Conservation (phyloP, 1,140 invertebrate genomes). For the Brachionus manjavacas region DNA sequence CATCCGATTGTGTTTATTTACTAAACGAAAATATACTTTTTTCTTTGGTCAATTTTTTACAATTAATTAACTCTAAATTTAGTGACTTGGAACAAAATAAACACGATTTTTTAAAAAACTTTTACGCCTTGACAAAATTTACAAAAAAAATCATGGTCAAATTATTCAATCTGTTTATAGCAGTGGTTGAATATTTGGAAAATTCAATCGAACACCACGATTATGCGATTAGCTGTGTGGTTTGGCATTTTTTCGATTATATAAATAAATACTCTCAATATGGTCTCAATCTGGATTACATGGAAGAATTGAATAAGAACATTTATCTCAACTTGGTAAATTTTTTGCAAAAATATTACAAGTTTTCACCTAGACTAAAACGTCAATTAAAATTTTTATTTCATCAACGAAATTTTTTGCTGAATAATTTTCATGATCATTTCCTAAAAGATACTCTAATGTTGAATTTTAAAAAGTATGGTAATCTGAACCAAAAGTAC, state of each 20-base stretch:
- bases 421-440: neutral
- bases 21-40: neutral
- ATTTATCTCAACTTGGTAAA: neutral
- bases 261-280: neutral
- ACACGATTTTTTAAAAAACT: neutral
- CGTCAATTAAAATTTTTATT: slow-evolving; percentile 2
- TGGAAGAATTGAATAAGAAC: neutral
- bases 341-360: neutral
- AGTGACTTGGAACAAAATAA: neutral
- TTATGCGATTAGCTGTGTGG: neutral
- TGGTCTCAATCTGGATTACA: neutral
- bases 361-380: neutral
- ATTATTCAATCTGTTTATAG: neutral
- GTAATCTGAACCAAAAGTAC: neutral
- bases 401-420: neutral
- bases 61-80: neutral
- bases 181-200: neutral
- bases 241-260: slow-evolving; percentile 1
- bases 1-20: neutral
- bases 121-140: neutral
- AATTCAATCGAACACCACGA: neutral
- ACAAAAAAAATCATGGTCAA: neutral
- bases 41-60: neutral
- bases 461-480: neutral
- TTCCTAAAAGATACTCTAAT: neutral